Base-by-base conservation (phyloP, 2,797 vertebrate genomes). In the Gymnodraco acuticeps region DNA sequence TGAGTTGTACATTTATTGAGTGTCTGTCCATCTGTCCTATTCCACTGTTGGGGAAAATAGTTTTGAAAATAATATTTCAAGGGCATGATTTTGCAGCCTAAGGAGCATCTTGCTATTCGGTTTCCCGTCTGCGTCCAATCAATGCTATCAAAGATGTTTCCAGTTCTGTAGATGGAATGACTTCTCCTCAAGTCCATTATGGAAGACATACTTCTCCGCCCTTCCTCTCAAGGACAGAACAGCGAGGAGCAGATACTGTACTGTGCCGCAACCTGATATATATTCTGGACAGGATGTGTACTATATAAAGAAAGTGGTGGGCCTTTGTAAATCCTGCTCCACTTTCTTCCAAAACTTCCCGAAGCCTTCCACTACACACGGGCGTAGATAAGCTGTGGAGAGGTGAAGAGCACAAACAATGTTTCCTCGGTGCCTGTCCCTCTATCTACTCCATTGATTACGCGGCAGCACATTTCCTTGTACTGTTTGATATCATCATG, bases 241-340 rank as follows among this genome's bases (percentile, higher is more conserved):
- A 67, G 65, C 14, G 59, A 83, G 73, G 61, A 82, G 82, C 73
- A 81, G 83, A 85, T 88, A 84, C 62, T 41, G 53, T 88, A 84
- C 62, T 41, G 53, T 76, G 79, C 83, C 23, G 89, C 87, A 92
- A 91, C 85, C 88, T 91, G 92, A 95, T 94, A 93, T 92, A 82
- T 89, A 93, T 93, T 94, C 90, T 87, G 86, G 84, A 92, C 82
- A 84, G 87, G 55, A 75, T 47, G 67, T 82, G 86, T 74, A 64
- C 91, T 93, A 93, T 91, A 93, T 93, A 94, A 93, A 94, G 92
- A 91, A 85, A 82, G 81, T 61, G 82, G 84, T 45, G 72, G 73
- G 75, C 71, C 77, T 86, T 81, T 89, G 88, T 89, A 91, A 88
- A 84, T 89, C 84, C 87, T 92, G 89, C 75, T 81, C 89, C 84